Evolutionary conservation across 2,888 invertebrate species (phyloP).

Genomic region (Norana najaformis): DNA sequence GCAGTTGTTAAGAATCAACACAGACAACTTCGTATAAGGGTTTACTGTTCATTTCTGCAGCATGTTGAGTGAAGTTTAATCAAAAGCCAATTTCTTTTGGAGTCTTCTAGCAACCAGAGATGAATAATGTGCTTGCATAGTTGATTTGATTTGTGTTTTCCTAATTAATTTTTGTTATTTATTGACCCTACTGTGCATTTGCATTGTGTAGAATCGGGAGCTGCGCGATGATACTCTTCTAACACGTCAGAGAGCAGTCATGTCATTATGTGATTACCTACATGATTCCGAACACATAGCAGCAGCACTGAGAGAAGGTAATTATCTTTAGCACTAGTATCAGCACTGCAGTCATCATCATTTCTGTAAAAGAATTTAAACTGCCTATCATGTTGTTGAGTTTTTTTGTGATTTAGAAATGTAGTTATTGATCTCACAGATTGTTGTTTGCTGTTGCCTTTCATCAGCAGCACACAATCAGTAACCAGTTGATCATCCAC

Average conservation of each 20-base stretch:
- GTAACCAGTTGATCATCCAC: too few relatives aligned
- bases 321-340: not conserved
- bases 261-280: conserved; percentile 61
- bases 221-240: conserved; percentile 55
- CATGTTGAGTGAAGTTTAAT: not conserved
- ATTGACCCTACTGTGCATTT: conserved; percentile 24
- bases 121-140: not conserved
- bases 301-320: conserved; percentile 57
- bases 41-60: not conserved
- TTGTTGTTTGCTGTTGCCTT: too few relatives aligned
- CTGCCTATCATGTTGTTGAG: not conserved
- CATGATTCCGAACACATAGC: conserved; percentile 63
- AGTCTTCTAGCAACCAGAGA: not conserved
- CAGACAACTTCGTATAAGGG: not conserved
- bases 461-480: too few relatives aligned
- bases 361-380: not conserved
- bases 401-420: too few relatives aligned
- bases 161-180: not conserved
- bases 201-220: conserved; percentile 56
- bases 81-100: not conserved
- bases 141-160: not conserved
- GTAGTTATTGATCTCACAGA: too few relatives aligned
- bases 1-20: not conserved
- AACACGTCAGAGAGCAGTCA: conserved; percentile 60
- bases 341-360: not conserved